Evolutionary conservation across 2,113 vertebrate species (phyloP).

Genomic region (Xenopus laevis): DNA sequence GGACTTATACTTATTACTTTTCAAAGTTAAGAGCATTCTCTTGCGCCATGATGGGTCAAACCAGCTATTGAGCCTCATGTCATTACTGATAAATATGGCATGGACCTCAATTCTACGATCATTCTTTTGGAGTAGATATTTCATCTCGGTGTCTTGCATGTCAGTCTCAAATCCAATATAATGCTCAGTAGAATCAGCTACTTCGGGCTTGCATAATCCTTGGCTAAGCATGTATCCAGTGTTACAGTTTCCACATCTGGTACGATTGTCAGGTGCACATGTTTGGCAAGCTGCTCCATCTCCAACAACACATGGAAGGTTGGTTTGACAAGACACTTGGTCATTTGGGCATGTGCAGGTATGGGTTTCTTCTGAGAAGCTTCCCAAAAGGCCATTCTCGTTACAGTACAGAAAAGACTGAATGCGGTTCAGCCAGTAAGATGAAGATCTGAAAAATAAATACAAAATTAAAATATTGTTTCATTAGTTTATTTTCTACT

Average conservation of each 20-base stretch:
- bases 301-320: constrained; percentile 79
- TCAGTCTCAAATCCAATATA: constrained; percentile 94
- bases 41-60: constrained; percentile 96
- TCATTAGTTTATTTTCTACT: background rate
- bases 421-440: constrained; percentile 87
- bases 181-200: constrained; percentile 91
- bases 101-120: constrained; percentile 90
- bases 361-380: constrained; percentile 88
- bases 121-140: constrained; percentile 83
- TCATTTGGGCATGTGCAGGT: constrained; percentile 86
- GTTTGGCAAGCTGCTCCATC: constrained; percentile 74
- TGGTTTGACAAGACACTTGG: constrained; percentile 77
- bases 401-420: constrained; percentile 95
- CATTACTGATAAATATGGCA: constrained; percentile 96
- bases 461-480: too few relatives aligned
- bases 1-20: constrained; percentile 97
- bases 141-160: constrained; percentile 90
- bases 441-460: constrained; percentile 69
- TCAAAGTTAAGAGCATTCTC: constrained; percentile 90
- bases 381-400: constrained; percentile 88
- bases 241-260: constrained; percentile 90
- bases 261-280: constrained; percentile 86
- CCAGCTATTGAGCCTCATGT: constrained; percentile 97
- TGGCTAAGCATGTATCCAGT: constrained; percentile 81
- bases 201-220: constrained; percentile 84